phyloP scores from a whole-genome alignment of 1,140 invertebrate genomes.

The Acromyrmex charruanus region DNA sequence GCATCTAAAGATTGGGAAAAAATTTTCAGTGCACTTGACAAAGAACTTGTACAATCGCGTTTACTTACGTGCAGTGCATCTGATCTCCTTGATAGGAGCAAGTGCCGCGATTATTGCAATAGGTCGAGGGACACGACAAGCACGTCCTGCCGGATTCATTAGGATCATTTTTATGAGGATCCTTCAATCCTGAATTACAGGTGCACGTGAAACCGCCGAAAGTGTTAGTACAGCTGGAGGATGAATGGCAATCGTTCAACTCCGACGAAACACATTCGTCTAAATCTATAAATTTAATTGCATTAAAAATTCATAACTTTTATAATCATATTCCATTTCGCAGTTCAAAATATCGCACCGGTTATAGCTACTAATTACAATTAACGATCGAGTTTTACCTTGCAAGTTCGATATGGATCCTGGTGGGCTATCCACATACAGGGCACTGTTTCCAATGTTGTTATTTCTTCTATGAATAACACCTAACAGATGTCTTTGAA shows the following conservation, averaged over 20 bases:
- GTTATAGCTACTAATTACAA: background rate
- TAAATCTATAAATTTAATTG: slow-evolving; percentile 89
- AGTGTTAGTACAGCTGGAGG: slow-evolving; percentile 95
- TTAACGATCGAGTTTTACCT: slow-evolving; percentile 81
- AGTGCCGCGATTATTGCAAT: slow-evolving; percentile 94
- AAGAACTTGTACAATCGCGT: background rate
- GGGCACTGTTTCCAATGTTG: slow-evolving; percentile 94
- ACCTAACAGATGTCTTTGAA: slow-evolving; percentile 94
- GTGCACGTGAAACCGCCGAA: slow-evolving; percentile 96
- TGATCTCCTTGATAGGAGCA: slow-evolving; percentile 92
- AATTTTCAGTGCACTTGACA: background rate
- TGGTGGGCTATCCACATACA: slow-evolving; percentile 93
- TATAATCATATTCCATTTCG: background rate
- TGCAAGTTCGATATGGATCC: slow-evolving; percentile 91
- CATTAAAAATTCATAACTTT: background rate
- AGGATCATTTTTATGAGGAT: slow-evolving; percentile 89
- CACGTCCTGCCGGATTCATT: slow-evolving; percentile 91
- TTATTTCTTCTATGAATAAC: slow-evolving; percentile 93
- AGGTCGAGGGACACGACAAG: slow-evolving; percentile 91
- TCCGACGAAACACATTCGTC: slow-evolving; percentile 95
- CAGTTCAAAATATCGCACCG: background rate
- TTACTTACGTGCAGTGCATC: slow-evolving; percentile 92
- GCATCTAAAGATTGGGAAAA: slow-evolving; percentile 88
- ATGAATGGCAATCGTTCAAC: slow-evolving; percentile 96
- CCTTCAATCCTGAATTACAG: slow-evolving; percentile 93